Conservation (phyloP, 2,113 vertebrate genomes). For the Andinoacara biseriatus region DNA sequence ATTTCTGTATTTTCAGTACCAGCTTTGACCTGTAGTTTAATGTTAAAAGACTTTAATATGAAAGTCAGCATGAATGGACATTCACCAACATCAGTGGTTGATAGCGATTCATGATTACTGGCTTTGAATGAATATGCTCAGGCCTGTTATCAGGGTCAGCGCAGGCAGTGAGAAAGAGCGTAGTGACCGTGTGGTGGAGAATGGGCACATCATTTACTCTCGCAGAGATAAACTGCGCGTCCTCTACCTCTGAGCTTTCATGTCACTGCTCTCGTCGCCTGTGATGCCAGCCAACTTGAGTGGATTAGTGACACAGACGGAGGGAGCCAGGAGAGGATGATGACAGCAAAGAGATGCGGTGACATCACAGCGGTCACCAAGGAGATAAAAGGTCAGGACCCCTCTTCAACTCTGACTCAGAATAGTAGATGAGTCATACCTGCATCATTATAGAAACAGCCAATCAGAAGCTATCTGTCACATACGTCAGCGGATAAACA, state of each 20-base stretch:
- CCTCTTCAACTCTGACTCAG: slow-evolving; percentile 43
- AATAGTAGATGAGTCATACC: slow-evolving; percentile 72
- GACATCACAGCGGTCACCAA: slow-evolving; percentile 65
- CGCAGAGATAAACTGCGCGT: background rate
- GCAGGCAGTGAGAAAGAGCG: background rate
- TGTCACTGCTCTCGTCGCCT: background rate
- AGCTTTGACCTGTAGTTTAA: background rate
- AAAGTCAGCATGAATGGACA: slow-evolving; percentile 39
- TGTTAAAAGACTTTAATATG: background rate
- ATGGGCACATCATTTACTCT: background rate
- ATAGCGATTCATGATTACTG: background rate
- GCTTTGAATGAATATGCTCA: background rate
- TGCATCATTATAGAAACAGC: slow-evolving; percentile 41
- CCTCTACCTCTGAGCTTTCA: background rate
- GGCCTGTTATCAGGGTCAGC: slow-evolving; percentile 15
- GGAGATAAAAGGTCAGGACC: slow-evolving; percentile 67
- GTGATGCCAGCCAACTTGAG: background rate
- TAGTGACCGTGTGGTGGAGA: background rate
- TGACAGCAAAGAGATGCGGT: slow-evolving; percentile 21
- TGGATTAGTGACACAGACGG: background rate
- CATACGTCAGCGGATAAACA: slow-evolving; percentile 7
- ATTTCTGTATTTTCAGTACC: background rate
- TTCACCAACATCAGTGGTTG: slow-evolving; percentile 32
- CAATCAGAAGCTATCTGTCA: slow-evolving; percentile 32
- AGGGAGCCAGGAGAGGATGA: background rate